Evolutionary conservation across 2,888 invertebrate genomes (phyloP), one percentile per base, ranked within the genome.

Genomic region (Drosophila maculinotata): DNA sequence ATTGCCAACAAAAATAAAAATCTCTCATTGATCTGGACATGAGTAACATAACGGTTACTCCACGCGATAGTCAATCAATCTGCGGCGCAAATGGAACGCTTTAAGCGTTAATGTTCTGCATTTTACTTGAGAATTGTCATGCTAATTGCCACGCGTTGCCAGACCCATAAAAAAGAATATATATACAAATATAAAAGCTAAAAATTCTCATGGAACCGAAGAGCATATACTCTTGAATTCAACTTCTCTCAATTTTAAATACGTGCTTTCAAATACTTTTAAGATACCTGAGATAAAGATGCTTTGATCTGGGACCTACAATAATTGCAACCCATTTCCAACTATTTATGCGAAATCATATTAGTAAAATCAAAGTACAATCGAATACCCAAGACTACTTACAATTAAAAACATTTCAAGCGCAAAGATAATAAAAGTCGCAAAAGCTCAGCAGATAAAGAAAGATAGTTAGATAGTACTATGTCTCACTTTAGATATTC

Each of bases 121-220:
- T 67, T 68, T 48, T 69, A 56, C 53, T 73, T 71, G 54, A 63
- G 65, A 69, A 68, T 68, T 76, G 57, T 67, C 69, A 77, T 67
- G 65, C 69, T 73, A 69, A 81, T 76, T 69, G 64, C 63, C 64
- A 71, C 66, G 49, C 64, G 65, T 36, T 47, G 45, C 39, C 51
- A 30, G 35, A n/a, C 9, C 23, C 38, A 35, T 31, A 49, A 47
- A 41, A 33, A 53, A 52, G 8, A 25, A 38, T 14, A 25, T 8
- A 12, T 9, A 2, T 25, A 8, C 2, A 9, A 12, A n/a, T 28
- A 12, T 15, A 52, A 5, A 49, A 31, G n/a, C 38, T 5, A 14
- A 8, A 8, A 25, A 1, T n/a, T 1, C 8, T 7, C 10, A 15
- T 1, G 0, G 6, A 30, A 7, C 3, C 48, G 48, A 56, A 38